phyloP scores from a whole-genome alignment of 2,888 invertebrate species.

The Drepanosiphum platanoidis region DNA sequence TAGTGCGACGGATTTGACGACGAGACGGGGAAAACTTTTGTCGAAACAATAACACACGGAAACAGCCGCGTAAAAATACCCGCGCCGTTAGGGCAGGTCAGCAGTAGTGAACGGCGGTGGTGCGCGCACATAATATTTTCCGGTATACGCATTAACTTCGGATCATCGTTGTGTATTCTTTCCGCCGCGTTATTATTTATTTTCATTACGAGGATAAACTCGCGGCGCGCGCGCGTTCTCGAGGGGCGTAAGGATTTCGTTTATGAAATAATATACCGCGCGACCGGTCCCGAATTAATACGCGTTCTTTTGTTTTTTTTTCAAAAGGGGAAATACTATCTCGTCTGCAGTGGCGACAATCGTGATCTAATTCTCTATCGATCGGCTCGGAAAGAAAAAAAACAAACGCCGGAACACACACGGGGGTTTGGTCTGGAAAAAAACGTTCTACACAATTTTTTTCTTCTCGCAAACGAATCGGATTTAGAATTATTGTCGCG shows the following conservation, averaged over 20 bases:
- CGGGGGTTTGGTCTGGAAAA: not conserved
- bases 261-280: not conserved
- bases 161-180: slow-evolving; percentile 2
- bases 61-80: not conserved
- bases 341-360: no score
- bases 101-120: not conserved
- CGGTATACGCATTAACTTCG: not conserved
- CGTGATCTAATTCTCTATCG: not conserved
- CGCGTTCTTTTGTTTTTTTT: not conserved
- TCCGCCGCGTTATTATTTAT: not conserved
- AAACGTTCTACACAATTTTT: not conserved
- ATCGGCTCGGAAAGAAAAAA: not conserved
- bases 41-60: not conserved
- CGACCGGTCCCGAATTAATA: not conserved
- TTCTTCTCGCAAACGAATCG: not conserved
- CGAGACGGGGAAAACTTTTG: slow-evolving; percentile 35
- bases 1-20: slow-evolving; percentile 21
- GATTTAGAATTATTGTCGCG: not conserved
- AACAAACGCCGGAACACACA: not conserved
- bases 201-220: not conserved
- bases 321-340: not conserved
- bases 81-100: slow-evolving; percentile 46
- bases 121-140: no score
- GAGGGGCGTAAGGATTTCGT: not conserved
- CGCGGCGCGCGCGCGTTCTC: not conserved